Evolutionary conservation across 2,888 invertebrate genomes (phyloP), one percentile per base, ranked within the genome.

Genomic region (Stratiomys singularior): DNA sequence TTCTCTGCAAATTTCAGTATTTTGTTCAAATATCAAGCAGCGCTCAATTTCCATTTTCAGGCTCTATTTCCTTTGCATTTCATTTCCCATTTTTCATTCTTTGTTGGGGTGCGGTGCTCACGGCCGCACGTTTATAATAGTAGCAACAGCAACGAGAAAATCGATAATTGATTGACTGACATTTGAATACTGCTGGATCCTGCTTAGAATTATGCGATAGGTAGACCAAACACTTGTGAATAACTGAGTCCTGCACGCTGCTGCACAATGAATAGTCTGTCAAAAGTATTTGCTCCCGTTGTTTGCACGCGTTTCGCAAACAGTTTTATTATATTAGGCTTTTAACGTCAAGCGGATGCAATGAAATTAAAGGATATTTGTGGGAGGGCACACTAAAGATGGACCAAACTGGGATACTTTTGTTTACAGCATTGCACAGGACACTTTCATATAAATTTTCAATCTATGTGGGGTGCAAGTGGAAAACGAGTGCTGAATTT

Each of bases 161-260:
- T 79, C 79, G 79, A 79, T 79, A 79, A 79, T 79, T 77, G 78
- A 78, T 79, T 80, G 77, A 78, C 66, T 78, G 80, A 76, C 80
- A 78, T 79, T 76, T 76, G 78, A 78, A 78, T 77, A 72, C 30
- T 30, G 44, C 37, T 47, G 52, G 44, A 47, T 47, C 21, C 21
- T 66, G 67, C 23, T 13, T 46, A n/a, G 15, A 37, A 9, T 5
- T 37, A 5, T 3, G 37, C 37, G 37, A 47, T 69, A 1, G 46
- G n/a, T 23, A 47, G 47, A 46, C 7, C 4, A 47, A 13, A 60
- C 13, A 66, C 37, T 37, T 5, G 37, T 37, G 37, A 37, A 28
- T 69, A 46, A 37, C 66, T 37, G 66, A 66, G 18, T 15, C n/a
- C 66, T 66, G 18, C 60, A 60, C 21, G 47, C 13, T 18, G 46